Evolutionary conservation across 1,140 invertebrate genomes (phyloP).

Genomic region (Phymorhynchus buccinoides): DNA sequence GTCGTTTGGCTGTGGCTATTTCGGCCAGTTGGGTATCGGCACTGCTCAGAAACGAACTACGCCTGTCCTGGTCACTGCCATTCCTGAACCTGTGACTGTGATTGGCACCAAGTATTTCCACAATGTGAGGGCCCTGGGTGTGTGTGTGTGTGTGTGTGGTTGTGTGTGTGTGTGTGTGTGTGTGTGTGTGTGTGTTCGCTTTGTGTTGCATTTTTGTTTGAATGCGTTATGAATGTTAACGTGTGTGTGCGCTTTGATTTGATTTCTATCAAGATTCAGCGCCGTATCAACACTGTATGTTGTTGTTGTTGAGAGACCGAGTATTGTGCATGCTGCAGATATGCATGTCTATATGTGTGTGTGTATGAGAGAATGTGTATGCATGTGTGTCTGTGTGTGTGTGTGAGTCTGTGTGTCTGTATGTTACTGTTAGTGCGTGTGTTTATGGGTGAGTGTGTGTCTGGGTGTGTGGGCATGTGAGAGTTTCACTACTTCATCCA

Average conservation of each 20-base stretch:
- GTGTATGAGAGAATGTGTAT: background rate
- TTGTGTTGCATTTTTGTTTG: no score
- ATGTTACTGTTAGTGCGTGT: background rate
- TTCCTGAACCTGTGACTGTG: constrained; percentile 76
- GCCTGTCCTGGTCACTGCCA: constrained; percentile 78
- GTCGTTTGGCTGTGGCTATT: constrained; percentile 85
- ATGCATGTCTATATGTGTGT: background rate
- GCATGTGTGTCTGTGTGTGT: constrained; percentile 10
- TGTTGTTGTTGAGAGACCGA: background rate
- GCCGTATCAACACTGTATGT: no score
- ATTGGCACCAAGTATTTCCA: constrained; percentile 87
- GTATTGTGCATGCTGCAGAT: background rate
- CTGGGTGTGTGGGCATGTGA: background rate
- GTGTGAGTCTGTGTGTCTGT: constrained; percentile 1
- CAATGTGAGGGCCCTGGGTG: constrained; percentile 78
- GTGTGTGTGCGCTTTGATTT: no score
- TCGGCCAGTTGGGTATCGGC: constrained; percentile 84
- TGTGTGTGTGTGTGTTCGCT: no score
- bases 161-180: no score
- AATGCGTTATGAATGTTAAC: no score
- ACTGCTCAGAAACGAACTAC: constrained; percentile 77
- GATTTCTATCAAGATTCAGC: no score
- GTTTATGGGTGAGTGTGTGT: background rate
- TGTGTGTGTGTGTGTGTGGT: no score
- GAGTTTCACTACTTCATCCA: background rate